Evolutionary conservation across 2,797 vertebrate species (phyloP).

Genomic region (Tamandua tetradactyla): DNA sequence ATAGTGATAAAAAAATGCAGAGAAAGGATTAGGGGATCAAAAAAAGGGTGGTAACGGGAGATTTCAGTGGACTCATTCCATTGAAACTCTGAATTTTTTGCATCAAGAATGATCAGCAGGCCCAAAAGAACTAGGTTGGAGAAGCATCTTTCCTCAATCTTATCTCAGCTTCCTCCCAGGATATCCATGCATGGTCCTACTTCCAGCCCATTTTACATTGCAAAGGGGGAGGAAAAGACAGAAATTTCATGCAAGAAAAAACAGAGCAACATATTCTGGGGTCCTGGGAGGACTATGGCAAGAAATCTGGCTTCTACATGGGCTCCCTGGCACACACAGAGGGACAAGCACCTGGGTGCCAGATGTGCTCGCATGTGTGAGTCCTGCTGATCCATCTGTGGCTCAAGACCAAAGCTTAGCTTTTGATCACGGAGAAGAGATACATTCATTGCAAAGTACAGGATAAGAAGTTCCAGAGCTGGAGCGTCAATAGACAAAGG

Average conservation of each 20-base stretch:
- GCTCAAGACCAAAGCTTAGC: constrained; percentile 46
- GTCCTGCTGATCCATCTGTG: constrained; percentile 74
- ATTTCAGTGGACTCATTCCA: accelerated
- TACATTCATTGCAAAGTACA: constrained; percentile 34
- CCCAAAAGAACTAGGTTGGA: not conserved
- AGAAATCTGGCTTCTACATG: not conserved
- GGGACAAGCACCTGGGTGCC: constrained; percentile 76
- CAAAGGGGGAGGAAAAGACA: not conserved
- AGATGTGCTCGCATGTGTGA: constrained; percentile 78
- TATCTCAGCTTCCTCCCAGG: not conserved
- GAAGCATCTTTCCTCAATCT: not conserved
- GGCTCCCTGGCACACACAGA: constrained; percentile 20
- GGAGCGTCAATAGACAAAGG: constrained; percentile 25
- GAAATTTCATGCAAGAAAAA: not conserved
- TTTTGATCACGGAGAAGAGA: constrained; percentile 66
- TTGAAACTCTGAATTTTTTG: not conserved
- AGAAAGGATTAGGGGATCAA: not conserved
- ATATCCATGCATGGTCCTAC: not conserved
- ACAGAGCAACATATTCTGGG: not conserved
- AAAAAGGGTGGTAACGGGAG: not conserved
- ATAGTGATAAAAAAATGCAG: not conserved
- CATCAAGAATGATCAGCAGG: not conserved
- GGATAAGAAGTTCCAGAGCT: constrained; percentile 73
- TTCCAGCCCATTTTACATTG: not conserved
- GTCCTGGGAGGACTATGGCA: not conserved